Conservation (phyloP, 2,113 vertebrate genomes). For the Solenodon paradoxus region DNA sequence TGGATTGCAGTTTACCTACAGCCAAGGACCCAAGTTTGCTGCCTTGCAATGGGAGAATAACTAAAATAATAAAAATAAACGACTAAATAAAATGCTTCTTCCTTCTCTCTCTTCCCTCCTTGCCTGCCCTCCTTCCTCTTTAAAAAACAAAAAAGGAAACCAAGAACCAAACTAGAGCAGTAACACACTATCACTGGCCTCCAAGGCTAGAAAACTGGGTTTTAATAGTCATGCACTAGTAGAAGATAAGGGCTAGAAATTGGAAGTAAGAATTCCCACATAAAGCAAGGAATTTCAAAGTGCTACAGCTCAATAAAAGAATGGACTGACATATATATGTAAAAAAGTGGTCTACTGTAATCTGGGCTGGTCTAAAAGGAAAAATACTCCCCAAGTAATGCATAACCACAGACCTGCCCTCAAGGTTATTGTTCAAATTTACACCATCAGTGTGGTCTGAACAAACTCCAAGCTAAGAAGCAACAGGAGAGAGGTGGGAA, state of each 20-base stretch:
- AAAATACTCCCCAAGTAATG: background rate
- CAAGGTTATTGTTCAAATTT: background rate
- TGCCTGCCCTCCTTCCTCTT: too few relatives aligned
- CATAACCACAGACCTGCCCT: background rate
- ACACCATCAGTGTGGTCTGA: background rate
- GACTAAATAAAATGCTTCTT: too few relatives aligned
- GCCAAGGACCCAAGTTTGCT: too few relatives aligned
- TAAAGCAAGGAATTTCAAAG: background rate
- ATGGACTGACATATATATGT: background rate
- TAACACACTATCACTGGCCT: background rate
- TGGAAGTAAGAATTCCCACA: background rate
- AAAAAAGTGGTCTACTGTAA: background rate
- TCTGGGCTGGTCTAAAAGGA: background rate
- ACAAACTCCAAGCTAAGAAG: background rate
- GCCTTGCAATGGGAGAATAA: too few relatives aligned
- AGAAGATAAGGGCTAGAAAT: background rate
- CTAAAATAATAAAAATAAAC: too few relatives aligned
- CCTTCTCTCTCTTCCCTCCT: too few relatives aligned
- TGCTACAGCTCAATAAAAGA: background rate
- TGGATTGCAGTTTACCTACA: too few relatives aligned
- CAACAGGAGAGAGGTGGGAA: background rate
- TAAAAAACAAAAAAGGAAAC: slow-evolving; percentile 5
- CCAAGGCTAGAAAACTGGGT: background rate
- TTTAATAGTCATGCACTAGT: background rate
- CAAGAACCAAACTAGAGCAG: background rate